A percentile compares a stretch with the other conserved stretches of the same genome.
Evolutionary conservation across 2,797 vertebrate genomes (phyloP).

Genomic region (Phyllotis vaccarum): DNA sequence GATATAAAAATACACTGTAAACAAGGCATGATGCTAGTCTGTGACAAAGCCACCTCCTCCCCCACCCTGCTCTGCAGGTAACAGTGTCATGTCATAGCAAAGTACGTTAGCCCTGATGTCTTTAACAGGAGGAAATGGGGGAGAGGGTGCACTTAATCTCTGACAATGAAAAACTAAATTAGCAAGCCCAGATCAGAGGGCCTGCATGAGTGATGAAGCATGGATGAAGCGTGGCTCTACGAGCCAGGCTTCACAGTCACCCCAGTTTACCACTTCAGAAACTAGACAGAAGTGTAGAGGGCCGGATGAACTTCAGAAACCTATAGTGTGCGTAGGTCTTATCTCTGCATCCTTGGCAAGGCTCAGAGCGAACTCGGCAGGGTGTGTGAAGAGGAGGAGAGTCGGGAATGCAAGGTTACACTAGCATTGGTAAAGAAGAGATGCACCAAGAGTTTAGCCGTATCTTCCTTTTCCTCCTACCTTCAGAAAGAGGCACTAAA

Average conservation of each 20-base stretch:
- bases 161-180: not conserved
- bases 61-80: slow-evolving; percentile 45
- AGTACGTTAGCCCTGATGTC: not conserved
- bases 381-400: not conserved
- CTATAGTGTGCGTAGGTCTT: not conserved
- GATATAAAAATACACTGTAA: slow-evolving; percentile 85
- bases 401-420: not conserved
- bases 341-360: not conserved
- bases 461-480: not conserved
- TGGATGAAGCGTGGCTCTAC: not conserved
- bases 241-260: not conserved
- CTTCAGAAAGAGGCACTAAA: not conserved
- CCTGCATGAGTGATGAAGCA: fast-evolving
- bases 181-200: not conserved
- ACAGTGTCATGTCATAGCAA: slow-evolving; percentile 26
- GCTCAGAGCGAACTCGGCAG: not conserved
- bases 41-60: slow-evolving; percentile 50
- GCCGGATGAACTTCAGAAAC: not conserved
- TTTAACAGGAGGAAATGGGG: not conserved
- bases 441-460: not conserved
- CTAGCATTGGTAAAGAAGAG: not conserved
- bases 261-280: not conserved
- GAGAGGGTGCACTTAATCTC: not conserved
- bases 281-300: not conserved
- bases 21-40: slow-evolving; percentile 81